Percentiles rank a stretch among this genome's conserved stretches.
Conservation (phyloP, 1,140 invertebrate genomes). For the Laodelphax striatellus region DNA sequence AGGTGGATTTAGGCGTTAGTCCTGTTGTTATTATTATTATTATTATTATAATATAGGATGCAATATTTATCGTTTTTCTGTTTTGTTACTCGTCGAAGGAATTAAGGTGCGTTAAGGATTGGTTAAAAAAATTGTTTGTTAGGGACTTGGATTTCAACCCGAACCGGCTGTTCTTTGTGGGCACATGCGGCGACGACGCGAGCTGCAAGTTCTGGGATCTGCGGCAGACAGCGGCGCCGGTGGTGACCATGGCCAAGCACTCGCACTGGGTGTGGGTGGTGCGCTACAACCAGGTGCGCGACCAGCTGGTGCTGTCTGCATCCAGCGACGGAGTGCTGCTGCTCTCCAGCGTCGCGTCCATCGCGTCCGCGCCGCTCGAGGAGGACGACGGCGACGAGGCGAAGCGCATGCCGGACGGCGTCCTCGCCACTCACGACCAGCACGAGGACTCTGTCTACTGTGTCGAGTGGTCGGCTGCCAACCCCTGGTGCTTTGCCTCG, state of each 20-base stretch:
- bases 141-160: constrained; percentile 94
- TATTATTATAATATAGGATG: too few relatives aligned
- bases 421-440: constrained; percentile 82
- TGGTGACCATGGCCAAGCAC: constrained; percentile 76
- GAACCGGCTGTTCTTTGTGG: constrained; percentile 88
- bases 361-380: constrained; percentile 71
- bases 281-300: constrained; percentile 56
- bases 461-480: constrained; percentile 90
- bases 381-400: not conserved
- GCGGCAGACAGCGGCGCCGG: constrained; percentile 61
- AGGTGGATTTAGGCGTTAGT: too few relatives aligned
- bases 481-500: constrained; percentile 97
- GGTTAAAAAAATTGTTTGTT: not conserved
- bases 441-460: constrained; percentile 98
- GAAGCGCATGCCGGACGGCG: constrained; percentile 53
- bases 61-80: too few relatives aligned
- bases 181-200: constrained; percentile 91
- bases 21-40: too few relatives aligned
- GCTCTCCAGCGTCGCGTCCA: constrained; percentile 70
- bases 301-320: constrained; percentile 88
- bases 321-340: constrained; percentile 48
- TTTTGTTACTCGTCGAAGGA: too few relatives aligned
- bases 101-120: too few relatives aligned
- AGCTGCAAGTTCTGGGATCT: constrained; percentile 93
- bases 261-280: constrained; percentile 67